A percentile compares a stretch with the other conserved stretches of the same genome.
Conservation (phyloP, 2,888 invertebrate species). For the Polylopha cassiicola region DNA sequence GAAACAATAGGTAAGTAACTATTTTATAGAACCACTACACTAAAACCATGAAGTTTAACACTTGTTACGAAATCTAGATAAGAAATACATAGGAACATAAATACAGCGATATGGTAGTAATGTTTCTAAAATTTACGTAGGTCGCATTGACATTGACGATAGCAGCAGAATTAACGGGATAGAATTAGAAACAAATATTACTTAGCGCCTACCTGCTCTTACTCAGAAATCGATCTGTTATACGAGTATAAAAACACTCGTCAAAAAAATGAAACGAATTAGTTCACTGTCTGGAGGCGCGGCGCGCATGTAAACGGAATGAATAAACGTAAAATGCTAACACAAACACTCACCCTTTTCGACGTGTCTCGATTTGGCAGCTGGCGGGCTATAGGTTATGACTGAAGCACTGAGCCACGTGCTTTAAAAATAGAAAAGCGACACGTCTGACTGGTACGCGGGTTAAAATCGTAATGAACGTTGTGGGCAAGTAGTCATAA, state of each 20-base stretch:
- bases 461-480: conserved; percentile 61
- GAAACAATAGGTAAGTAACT: conserved; percentile 3
- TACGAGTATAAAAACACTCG: too few species aligned
- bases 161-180: background rate
- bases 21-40: background rate
- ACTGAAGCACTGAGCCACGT: conserved; percentile 59
- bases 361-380: conserved; percentile 22
- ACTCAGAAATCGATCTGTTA: conserved; percentile 10
- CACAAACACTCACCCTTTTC: conserved; percentile 30
- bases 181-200: background rate
- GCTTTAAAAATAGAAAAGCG: conserved; percentile 48
- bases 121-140: background rate
- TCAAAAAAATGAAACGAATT: conserved; percentile 12
- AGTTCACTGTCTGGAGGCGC: conserved; percentile 6
- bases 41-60: conserved; percentile 1
- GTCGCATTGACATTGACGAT: background rate
- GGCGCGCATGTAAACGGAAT: conserved; percentile 16
- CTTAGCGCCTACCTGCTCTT: conserved; percentile 1
- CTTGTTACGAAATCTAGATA: conserved; percentile 2
- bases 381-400: conserved; percentile 35
- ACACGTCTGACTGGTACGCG: conserved; percentile 46
- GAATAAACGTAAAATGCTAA: conserved; percentile 19
- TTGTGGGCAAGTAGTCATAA: conserved; percentile 24
- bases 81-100: background rate
- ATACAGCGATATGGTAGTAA: background rate